A percentile compares a stretch with the other conserved stretches of the same genome.
Evolutionary conservation across 1,140 invertebrate species (phyloP).

Genomic region (Euura lappo): DNA sequence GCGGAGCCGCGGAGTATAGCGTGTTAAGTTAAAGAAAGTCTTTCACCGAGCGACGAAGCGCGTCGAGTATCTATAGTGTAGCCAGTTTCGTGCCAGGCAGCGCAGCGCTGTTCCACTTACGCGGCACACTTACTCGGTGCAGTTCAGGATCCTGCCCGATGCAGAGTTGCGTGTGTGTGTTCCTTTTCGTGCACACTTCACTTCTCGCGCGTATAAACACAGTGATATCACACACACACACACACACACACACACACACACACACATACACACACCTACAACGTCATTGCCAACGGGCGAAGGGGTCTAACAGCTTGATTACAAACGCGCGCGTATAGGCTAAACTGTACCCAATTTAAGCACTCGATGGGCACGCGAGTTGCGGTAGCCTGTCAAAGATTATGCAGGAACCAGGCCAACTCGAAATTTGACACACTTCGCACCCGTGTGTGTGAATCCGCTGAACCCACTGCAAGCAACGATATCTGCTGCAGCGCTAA

Average conservation of each 20-base stretch:
- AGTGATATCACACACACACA: background rate
- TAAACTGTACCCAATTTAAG: too few relatives aligned
- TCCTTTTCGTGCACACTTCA: slow-evolving; percentile 19
- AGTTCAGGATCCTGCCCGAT: slow-evolving; percentile 52
- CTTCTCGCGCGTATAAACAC: too few relatives aligned
- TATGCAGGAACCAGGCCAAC: slow-evolving; percentile 44
- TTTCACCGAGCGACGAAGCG: slow-evolving; percentile 50
- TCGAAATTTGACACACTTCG: slow-evolving; percentile 48
- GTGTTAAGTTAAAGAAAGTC: slow-evolving; percentile 56
- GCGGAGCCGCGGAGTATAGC: background rate
- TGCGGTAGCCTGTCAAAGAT: slow-evolving; percentile 27
- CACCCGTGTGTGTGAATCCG: too few relatives aligned
- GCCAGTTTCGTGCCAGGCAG: slow-evolving; percentile 52
- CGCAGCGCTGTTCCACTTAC: slow-evolving; percentile 61
- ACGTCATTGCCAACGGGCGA: too few relatives aligned
- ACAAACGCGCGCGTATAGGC: background rate
- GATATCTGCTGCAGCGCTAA: too few relatives aligned
- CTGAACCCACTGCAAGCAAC: too few relatives aligned
- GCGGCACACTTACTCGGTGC: slow-evolving; percentile 57
- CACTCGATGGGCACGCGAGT: too few relatives aligned
- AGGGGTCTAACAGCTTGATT: background rate
- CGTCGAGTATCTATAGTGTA: slow-evolving; percentile 58
- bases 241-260: slow-evolving; percentile 21
- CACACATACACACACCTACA: background rate
- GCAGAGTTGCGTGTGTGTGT: slow-evolving; percentile 49